A percentile compares a stretch with the other conserved stretches of the same genome.
phyloP scores from a whole-genome alignment of 2,888 invertebrate genomes.

The Erpobdella octoculata region DNA sequence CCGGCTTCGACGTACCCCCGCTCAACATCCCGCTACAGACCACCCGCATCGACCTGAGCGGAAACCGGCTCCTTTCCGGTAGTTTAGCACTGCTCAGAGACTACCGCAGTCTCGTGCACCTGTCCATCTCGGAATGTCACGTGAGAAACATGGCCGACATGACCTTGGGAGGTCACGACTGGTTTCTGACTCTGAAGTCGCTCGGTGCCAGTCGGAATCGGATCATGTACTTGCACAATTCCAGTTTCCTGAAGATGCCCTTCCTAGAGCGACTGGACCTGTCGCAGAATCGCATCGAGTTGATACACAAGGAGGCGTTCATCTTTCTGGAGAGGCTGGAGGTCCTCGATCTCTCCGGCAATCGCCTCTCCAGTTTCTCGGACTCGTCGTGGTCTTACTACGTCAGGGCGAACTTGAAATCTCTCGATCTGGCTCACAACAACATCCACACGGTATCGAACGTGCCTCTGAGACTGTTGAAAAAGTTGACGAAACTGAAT shows the following conservation, averaged over 20 bases:
- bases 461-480: constrained; percentile 28
- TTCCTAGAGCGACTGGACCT: constrained; percentile 28
- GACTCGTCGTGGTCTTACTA: constrained; percentile 34
- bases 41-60: constrained; percentile 30
- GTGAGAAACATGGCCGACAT: constrained; percentile 23
- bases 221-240: constrained; percentile 28
- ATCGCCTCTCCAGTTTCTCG: constrained; percentile 27
- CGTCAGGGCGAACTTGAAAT: constrained; percentile 22
- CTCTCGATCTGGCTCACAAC: constrained; percentile 32
- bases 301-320: constrained; percentile 22
- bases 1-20: constrained; percentile 31
- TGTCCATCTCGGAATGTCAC: constrained; percentile 30
- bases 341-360: constrained; percentile 22
- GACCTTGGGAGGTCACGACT: constrained; percentile 23
- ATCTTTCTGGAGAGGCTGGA: constrained; percentile 8
- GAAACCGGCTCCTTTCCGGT: constrained; percentile 32
- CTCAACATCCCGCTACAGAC: constrained; percentile 31
- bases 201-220: constrained; percentile 32
- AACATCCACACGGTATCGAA: constrained; percentile 34
- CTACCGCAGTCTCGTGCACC: constrained; percentile 25
- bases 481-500: constrained; percentile 27
- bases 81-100: constrained; percentile 28
- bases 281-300: constrained; percentile 31
- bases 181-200: constrained; percentile 13
- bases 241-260: constrained; percentile 28